These are phyloP conservation scores for Mormyrus proboscirostris DNA, from an alignment of 2,797 vertebrate genomes.

Conservation along the genomic window DNA sequence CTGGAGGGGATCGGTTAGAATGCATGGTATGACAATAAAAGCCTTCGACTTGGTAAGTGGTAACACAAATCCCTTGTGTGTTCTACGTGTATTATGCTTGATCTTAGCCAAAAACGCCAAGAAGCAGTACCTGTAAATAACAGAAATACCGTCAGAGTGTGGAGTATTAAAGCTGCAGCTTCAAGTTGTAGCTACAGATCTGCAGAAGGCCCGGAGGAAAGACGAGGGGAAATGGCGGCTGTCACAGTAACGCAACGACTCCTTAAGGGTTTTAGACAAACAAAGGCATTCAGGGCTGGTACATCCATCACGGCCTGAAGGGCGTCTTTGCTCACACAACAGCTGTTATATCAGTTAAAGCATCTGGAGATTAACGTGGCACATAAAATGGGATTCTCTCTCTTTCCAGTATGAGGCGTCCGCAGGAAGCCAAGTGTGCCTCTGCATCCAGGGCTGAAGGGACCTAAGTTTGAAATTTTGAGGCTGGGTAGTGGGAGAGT, in stretches of 20 bases:
- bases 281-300: constrained; percentile 13
- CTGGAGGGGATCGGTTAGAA: not conserved
- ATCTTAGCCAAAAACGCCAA: not conserved
- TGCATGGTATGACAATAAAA: not conserved
- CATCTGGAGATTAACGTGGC: constrained; percentile 21
- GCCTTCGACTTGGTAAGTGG: not conserved
- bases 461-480: not conserved
- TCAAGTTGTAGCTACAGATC: not conserved
- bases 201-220: not conserved
- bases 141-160: not conserved
- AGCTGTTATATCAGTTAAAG: constrained; percentile 9
- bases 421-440: not conserved
- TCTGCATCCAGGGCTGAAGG: not conserved
- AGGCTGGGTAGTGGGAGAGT: not conserved
- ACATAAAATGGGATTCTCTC: constrained; percentile 25
- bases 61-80: not conserved
- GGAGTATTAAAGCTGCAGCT: not conserved
- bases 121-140: no score
- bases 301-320: constrained; percentile 22
- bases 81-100: not conserved
- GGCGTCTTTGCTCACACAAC: constrained; percentile 3
- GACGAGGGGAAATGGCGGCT: not conserved
- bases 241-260: not conserved
- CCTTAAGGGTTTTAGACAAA: constrained; percentile 17
- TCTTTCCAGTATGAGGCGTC: constrained; percentile 18